Base-by-base conservation (phyloP, 2,113 vertebrate genomes). In the Chionis minor region DNA sequence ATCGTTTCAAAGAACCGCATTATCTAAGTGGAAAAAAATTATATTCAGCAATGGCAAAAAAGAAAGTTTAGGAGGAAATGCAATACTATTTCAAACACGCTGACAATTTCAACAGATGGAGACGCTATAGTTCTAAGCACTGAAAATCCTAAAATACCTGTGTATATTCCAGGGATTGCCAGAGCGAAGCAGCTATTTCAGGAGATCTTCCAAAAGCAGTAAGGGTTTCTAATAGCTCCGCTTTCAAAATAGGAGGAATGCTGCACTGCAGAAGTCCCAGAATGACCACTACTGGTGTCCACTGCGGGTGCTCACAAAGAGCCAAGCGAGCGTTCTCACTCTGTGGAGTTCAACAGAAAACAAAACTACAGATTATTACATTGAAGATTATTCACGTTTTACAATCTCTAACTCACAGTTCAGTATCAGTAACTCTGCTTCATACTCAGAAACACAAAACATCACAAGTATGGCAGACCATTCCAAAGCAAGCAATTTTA, bases 161-260 rank as follows among this genome's bases (percentile, higher is more conserved):
- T 18, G 99, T 99, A 66, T 99, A 99, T 88, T 99, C 99, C 97
- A 99, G 95, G 0, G 99, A 99, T 73, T 99, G 99, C 99, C 99
- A 99, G 63, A 99, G 99, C 1, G 99, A 99, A 92, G 99, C 98
- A 44, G 99, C 99, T 28, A 99, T 98, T 97, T 99, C 99, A 14
- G 99, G 99, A 42, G 99, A 99, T 96, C 98, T 99, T 81, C 99
- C 99, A 84, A 99, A 99, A 26, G 99, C 99, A 49, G 99, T 98
- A 55, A 99, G 98, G 13, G 98, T 99, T 94, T 98, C 98, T 77
- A 99, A 97, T 3, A 99, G 87, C 82, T 99, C 99, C 0, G 98
- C 99, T 97, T 99, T 99, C 67, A 99, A 98, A 81, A 99, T 42
- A 2, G 99, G 99, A 55, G 99, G 98, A 65, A 99, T 98, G 42